Evolutionary conservation across 2,113 vertebrate species (phyloP), one percentile per base, ranked within the genome.

Genomic region (Falcunculus frontatus): DNA sequence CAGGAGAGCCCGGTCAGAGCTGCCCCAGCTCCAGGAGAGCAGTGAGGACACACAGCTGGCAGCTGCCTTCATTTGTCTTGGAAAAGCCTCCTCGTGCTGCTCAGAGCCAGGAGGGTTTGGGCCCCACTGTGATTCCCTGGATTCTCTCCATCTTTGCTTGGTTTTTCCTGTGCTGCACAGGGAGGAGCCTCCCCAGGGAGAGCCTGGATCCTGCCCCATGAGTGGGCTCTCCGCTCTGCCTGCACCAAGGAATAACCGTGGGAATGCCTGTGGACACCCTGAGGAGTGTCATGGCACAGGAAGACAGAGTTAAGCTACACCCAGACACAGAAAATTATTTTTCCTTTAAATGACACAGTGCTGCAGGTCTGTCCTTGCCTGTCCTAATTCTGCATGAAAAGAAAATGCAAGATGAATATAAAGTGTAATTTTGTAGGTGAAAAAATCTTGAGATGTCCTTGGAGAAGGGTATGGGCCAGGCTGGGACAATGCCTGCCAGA

Each of bases 181-280:
- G 37, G 14, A 64, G 67, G 32, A 80, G 32, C 29, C 19, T 19
- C 33, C 18, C 1, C 0, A 44, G 27, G 37, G 16, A 23, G 4
- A 49, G 23, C 7, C 22, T 15, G 70, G 53, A 3, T 12, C 8
- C 0, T n/a, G 12, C 49, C 23, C 69, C 11, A 6, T 0, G 10
- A 3, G 27, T 0, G 25, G 33, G 67, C 42, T 57, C 42, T 32
- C 21, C 0, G 1, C 55, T 46, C 35, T 10, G 9, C 35, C 80
- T 5, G 20, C 44, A 18, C 19, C 8, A 1, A 6, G 41, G 74
- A 80, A 11, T 1, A 7, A 6, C 35, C 0, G 0, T 0, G 47
- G 52, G 1, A 26, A 7, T 4, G 22, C 16, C 52, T 2, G 10
- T 1, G 4, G 50, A 60, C 47, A 5, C 42, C 62, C 74, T 4